Conservation (phyloP, 37 sponge, comb jelly and placozoan species). For the Crambe crambe region DNA sequence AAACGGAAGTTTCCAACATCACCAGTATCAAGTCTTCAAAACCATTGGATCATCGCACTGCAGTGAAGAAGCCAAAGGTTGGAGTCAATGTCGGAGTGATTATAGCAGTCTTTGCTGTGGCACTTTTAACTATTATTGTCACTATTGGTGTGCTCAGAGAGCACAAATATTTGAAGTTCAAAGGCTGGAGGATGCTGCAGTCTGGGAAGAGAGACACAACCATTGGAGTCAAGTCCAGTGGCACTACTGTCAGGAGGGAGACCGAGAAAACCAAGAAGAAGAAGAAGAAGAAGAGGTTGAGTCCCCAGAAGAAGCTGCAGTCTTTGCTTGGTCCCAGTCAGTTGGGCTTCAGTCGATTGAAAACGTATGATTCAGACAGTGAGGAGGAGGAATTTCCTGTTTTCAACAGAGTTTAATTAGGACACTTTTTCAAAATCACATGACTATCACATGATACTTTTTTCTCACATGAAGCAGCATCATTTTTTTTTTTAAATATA, state of each 20-base stretch:
- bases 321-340: conserved; percentile 54
- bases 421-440: neutral
- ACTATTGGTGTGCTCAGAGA: conserved; percentile 29
- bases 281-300: neutral
- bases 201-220: neutral
- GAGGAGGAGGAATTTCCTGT: conserved; percentile 62
- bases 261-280: neutral
- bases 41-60: too few relatives aligned
- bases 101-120: conserved; percentile 14
- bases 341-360: conserved; percentile 55
- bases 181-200: neutral
- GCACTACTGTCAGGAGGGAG: neutral
- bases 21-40: neutral
- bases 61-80: neutral
- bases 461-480: neutral
- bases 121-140: conserved; percentile 5
- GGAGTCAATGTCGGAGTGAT: conserved; percentile 4
- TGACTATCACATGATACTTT: too few relatives aligned
- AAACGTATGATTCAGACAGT: conserved; percentile 74
- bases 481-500: neutral
- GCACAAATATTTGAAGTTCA: conserved; percentile 21
- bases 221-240: neutral
- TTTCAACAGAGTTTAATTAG: conserved; percentile 28
- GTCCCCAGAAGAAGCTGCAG: conserved; percentile 28
- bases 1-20: neutral